These are phyloP conservation scores for Trimorus sp. DNA, from an alignment of 2,888 invertebrate genomes.

Conservation along the genomic window DNA sequence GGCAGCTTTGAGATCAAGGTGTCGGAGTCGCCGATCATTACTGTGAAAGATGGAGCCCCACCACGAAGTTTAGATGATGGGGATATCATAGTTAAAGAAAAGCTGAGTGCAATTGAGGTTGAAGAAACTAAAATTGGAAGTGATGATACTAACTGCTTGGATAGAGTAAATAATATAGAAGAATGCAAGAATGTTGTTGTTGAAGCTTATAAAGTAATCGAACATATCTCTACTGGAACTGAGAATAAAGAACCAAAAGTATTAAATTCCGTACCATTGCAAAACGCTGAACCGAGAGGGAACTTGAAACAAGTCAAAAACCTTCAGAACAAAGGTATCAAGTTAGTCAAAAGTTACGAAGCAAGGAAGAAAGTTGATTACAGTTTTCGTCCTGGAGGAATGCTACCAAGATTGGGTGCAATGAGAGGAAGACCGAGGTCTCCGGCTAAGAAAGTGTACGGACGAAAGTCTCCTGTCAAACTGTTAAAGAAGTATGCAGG, in stretches of 20 bases:
- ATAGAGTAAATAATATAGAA: too few species aligned
- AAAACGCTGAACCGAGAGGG: background rate
- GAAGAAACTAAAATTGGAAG: background rate
- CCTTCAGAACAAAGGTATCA: background rate
- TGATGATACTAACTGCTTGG: too few species aligned
- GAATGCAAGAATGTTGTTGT: background rate
- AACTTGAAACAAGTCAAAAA: background rate
- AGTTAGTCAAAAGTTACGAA: background rate
- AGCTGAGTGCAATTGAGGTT: background rate
- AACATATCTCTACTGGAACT: background rate
- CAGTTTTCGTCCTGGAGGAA: conserved; percentile 31
- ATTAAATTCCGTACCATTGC: background rate
- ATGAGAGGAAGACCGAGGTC: conserved; percentile 74
- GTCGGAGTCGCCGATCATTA: conserved; percentile 71
- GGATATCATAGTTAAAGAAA: background rate
- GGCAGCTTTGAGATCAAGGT: conserved; percentile 75
- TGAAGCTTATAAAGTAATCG: conserved; percentile 1
- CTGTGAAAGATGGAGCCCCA: conserved; percentile 74
- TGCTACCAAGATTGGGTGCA: conserved; percentile 35
- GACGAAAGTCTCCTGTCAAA: conserved; percentile 75
- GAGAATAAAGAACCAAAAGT: background rate
- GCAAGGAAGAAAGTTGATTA: conserved; percentile 9
- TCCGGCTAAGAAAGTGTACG: conserved; percentile 74
- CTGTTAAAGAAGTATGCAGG: conserved; percentile 39
- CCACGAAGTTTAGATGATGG: conserved; percentile 1